Conservation (phyloP, 2,797 vertebrate species). For the Mus minutoides region DNA sequence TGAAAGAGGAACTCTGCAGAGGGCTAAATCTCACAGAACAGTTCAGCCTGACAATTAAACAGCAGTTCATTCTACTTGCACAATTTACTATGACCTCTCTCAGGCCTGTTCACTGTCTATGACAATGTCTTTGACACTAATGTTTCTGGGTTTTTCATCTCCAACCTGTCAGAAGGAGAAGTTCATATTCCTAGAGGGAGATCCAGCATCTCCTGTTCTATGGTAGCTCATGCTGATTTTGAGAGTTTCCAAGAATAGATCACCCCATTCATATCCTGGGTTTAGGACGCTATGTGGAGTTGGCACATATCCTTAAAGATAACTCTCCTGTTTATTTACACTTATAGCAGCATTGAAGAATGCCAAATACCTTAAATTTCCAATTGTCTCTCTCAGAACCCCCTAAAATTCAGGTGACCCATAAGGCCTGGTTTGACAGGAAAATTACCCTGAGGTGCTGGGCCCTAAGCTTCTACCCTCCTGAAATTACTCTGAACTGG, state of each 20-base stretch:
- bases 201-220: background rate
- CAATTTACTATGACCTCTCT: background rate
- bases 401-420: background rate
- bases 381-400: background rate
- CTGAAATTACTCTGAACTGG: slow-evolving; percentile 47
- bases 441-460: slow-evolving; percentile 78
- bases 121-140: background rate
- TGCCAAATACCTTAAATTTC: too few species aligned
- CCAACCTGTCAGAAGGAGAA: background rate
- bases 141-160: background rate
- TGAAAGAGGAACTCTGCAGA: background rate
- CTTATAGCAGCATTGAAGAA: background rate
- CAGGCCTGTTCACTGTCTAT: background rate
- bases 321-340: background rate
- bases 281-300: too few species aligned
- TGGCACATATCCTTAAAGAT: background rate
- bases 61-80: background rate
- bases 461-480: slow-evolving; percentile 81
- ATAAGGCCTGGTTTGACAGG: background rate
- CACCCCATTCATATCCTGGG: background rate
- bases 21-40: too few species aligned
- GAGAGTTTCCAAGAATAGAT: too few species aligned
- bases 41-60: background rate
- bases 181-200: background rate
- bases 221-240: background rate